A percentile compares a stretch with the other conserved stretches of the same genome.
These are phyloP conservation scores for Oenanthe oenanthe DNA, from an alignment of 2,113 vertebrate species.

Conservation along the genomic window DNA sequence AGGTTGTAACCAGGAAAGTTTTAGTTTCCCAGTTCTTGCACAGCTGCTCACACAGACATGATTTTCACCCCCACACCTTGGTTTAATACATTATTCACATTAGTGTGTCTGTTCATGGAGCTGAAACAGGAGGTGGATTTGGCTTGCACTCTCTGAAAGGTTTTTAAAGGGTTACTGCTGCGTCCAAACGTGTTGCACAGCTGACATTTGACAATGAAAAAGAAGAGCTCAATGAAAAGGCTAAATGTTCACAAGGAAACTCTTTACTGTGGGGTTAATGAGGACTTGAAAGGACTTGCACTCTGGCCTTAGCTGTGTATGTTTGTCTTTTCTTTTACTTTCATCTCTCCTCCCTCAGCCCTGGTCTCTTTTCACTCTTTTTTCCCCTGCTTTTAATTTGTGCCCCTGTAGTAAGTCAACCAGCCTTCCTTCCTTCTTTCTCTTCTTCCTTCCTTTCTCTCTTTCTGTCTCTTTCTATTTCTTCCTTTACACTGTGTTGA, in stretches of 20 bases:
- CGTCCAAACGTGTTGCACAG: constrained; percentile 18
- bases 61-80: not conserved
- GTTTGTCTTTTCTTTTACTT: constrained; percentile 73
- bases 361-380: constrained; percentile 43
- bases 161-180: constrained; percentile 26
- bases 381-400: constrained; percentile 59
- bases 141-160: not conserved
- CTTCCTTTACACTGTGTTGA: not conserved
- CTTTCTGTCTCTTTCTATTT: not conserved
- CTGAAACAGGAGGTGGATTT: not conserved
- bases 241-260: constrained; percentile 59
- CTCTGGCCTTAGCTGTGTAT: constrained; percentile 73
- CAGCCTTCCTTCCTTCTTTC: not conserved
- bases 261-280: constrained; percentile 61
- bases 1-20: not conserved
- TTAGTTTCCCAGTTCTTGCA: not conserved
- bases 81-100: not conserved
- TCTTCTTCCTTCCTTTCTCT: not conserved
- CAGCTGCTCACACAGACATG: not conserved
- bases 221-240: constrained; percentile 57
- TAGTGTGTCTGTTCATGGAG: not conserved
- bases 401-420: constrained; percentile 27
- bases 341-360: constrained; percentile 59
- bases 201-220: constrained; percentile 59
- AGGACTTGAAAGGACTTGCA: constrained; percentile 72